Percentiles rank a stretch among this genome's conserved stretches.
Conservation (phyloP, 2,797 vertebrate species). For the Alcedo atthis region DNA sequence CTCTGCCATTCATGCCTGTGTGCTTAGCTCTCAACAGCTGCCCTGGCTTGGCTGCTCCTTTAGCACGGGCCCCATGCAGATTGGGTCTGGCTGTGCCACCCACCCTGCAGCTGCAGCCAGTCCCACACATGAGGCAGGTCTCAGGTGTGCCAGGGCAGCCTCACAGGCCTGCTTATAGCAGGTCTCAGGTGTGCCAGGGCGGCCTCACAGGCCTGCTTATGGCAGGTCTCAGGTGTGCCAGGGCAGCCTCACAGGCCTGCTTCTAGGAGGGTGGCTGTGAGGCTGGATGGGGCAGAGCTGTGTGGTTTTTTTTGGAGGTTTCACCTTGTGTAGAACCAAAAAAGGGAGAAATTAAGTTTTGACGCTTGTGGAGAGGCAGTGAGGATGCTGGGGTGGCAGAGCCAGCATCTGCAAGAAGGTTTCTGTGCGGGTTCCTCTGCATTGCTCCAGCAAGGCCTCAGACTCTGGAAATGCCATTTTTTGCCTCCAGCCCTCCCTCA, state of each 20-base stretch:
- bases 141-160: rapidly evolving
- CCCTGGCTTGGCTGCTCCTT: neutral
- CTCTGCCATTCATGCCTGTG: neutral
- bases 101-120: rapidly evolving
- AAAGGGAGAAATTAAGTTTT: neutral
- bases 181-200: no score
- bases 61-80: rapidly evolving
- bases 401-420: rapidly evolving
- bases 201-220: no score
- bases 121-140: neutral
- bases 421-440: neutral
- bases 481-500: neutral
- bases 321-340: neutral
- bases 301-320: no score
- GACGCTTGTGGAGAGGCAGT: neutral
- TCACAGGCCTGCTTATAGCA: no score
- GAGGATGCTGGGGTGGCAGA: neutral
- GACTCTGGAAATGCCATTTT: neutral
- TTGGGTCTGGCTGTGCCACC: neutral
- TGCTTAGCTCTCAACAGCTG: neutral
- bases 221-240: neutral
- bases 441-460: neutral
- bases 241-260: rapidly evolving
- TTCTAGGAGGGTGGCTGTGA: neutral
- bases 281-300: neutral